Conservation (phyloP, 1,140 invertebrate species). For the Ectropis grisescens region DNA sequence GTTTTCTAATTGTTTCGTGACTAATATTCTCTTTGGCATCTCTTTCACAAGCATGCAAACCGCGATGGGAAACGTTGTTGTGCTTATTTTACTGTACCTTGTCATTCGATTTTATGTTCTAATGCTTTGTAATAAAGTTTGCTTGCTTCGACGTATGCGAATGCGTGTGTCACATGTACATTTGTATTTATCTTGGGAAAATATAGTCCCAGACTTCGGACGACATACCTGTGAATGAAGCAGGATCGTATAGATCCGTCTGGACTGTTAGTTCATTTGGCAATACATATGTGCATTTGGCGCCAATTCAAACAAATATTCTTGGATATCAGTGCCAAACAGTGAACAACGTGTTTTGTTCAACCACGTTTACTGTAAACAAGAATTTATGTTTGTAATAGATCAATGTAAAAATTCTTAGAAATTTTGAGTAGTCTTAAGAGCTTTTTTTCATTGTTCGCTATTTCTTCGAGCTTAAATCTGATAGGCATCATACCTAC, state of each 20-base stretch:
- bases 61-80: too few relatives aligned
- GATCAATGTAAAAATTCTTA: too few relatives aligned
- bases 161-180: too few relatives aligned
- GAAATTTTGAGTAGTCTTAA: too few relatives aligned
- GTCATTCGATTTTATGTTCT: too few relatives aligned
- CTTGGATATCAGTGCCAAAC: conserved; percentile 28
- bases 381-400: conserved; percentile 10
- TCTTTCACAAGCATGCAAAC: conserved; percentile 6
- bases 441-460: too few relatives aligned
- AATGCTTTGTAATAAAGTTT: too few relatives aligned
- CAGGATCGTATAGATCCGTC: conserved; percentile 29
- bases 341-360: conserved; percentile 29
- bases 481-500: too few relatives aligned
- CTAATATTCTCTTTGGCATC: conserved; percentile 9
- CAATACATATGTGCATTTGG: conserved; percentile 60
- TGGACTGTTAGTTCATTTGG: conserved; percentile 54
- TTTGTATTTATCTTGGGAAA: too few relatives aligned
- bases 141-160: too few relatives aligned
- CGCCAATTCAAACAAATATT: conserved; percentile 39
- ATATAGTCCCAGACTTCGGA: conserved; percentile 12
- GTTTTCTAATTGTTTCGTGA: conserved; percentile 9
- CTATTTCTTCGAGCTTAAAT: too few relatives aligned
- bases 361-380: conserved; percentile 27
- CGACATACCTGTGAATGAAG: conserved; percentile 10
- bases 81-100: too few relatives aligned